Percentiles rank a stretch among this genome's conserved stretches.
These are phyloP conservation scores for Camelus bactrianus DNA, from an alignment of 2,113 vertebrate species.

Conservation along the genomic window DNA sequence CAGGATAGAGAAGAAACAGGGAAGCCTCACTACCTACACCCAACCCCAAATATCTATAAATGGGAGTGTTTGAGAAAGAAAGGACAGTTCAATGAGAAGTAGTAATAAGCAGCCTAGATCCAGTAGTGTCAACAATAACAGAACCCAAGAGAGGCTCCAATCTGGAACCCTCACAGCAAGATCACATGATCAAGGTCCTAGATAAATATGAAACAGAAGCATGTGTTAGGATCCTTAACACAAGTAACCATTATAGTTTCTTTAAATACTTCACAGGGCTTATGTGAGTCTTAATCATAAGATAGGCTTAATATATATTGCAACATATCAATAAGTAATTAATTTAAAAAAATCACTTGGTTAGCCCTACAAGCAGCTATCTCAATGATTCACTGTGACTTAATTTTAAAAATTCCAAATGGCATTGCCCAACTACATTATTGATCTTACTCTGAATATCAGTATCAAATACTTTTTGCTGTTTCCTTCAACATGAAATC, in stretches of 20 bases:
- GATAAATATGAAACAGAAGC: not conserved
- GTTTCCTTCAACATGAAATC: not conserved
- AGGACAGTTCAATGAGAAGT: not conserved
- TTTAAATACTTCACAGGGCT: not conserved
- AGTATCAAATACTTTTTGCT: not conserved
- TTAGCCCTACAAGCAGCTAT: not conserved
- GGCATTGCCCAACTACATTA: not conserved
- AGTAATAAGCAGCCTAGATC: not conserved
- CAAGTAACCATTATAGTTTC: not conserved
- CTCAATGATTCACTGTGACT: not conserved
- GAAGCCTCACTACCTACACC: not conserved
- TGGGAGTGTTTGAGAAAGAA: not conserved
- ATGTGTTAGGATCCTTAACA: not conserved
- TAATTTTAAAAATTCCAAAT: not conserved
- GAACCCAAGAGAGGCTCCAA: not conserved
- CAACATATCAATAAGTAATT: not conserved
- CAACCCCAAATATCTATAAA: not conserved
- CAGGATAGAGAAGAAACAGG: not conserved
- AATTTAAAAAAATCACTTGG: not conserved
- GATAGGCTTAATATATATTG: not conserved
- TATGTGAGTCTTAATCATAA: not conserved
- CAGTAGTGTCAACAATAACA: not conserved
- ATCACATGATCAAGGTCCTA: not conserved
- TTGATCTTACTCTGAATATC: not conserved
- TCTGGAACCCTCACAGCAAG: not conserved